phyloP scores from a whole-genome alignment of 2,113 vertebrate genomes.

The Gopherus flavomarginatus region DNA sequence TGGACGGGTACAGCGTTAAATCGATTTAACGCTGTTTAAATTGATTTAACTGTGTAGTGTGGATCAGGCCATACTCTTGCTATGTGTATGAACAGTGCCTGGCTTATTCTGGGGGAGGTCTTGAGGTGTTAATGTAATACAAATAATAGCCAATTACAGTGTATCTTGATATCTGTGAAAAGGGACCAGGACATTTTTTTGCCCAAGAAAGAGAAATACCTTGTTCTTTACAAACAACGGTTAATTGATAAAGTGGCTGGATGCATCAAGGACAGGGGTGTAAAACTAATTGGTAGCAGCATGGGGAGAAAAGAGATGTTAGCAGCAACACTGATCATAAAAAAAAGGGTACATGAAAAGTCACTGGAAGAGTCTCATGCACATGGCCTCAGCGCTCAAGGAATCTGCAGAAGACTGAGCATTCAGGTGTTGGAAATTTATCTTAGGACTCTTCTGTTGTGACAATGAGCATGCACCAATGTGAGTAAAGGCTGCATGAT shows the following conservation, averaged over 20 bases:
- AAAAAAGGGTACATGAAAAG: background rate
- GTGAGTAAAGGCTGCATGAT: background rate
- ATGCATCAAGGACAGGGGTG: background rate
- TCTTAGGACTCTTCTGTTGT: background rate
- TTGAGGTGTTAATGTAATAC: background rate
- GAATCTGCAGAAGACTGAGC: background rate
- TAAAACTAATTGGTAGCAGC: background rate
- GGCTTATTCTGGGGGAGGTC: background rate
- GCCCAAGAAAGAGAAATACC: background rate
- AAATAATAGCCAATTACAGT: background rate
- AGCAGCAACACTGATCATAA: background rate
- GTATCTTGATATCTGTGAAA: background rate
- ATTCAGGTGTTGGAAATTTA: background rate
- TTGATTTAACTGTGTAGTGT: no score
- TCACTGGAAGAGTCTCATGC: background rate
- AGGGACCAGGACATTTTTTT: background rate
- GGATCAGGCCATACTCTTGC: no score
- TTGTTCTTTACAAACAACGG: background rate
- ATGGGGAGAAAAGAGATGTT: background rate
- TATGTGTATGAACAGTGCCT: rapidly evolving
- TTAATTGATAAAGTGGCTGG: background rate
- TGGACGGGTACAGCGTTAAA: no score
- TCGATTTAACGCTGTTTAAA: no score
- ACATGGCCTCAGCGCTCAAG: background rate
- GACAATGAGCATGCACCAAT: background rate